These are phyloP conservation scores for Uromys caudimaculatus DNA, from an alignment of 2,797 vertebrate species.

Conservation along the genomic window DNA sequence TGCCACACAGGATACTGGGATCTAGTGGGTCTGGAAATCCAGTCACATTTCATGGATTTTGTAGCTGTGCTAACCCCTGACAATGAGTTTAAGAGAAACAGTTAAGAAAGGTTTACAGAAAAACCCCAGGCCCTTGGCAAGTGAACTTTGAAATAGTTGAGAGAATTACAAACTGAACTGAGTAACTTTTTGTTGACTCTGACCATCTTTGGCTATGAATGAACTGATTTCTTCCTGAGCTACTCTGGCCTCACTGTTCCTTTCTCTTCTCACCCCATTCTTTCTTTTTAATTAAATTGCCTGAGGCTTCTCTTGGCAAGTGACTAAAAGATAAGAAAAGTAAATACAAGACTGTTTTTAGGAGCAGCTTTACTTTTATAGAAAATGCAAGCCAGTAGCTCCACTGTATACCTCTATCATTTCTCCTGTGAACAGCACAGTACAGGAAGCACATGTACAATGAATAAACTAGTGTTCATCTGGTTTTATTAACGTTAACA, in stretches of 20 bases:
- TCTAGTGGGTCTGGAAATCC: neutral
- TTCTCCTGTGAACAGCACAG: neutral
- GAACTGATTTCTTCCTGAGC: conserved; percentile 27
- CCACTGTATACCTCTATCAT: neutral
- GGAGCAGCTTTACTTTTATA: conserved; percentile 46
- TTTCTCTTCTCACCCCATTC: neutral
- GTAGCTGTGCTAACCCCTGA: conserved; percentile 23
- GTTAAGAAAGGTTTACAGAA: conserved; percentile 10
- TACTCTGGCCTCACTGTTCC: neutral
- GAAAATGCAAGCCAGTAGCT: neutral
- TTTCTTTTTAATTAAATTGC: conserved; percentile 30
- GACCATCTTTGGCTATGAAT: neutral
- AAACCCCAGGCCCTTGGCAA: neutral
- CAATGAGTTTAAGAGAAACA: conserved; percentile 27
- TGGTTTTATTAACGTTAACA: conserved; percentile 10
- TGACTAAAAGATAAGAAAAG: conserved; percentile 16
- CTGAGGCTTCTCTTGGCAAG: neutral
- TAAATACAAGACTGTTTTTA: neutral
- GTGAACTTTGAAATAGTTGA: neutral
- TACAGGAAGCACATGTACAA: neutral
- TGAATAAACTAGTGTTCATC: neutral
- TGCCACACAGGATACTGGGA: neutral
- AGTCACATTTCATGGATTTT: conserved; percentile 42
- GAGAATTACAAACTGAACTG: conserved; percentile 37
- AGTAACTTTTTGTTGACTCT: conserved; percentile 49